Base-by-base conservation (phyloP, 2,888 invertebrate genomes). In the Acheta domesticus region DNA sequence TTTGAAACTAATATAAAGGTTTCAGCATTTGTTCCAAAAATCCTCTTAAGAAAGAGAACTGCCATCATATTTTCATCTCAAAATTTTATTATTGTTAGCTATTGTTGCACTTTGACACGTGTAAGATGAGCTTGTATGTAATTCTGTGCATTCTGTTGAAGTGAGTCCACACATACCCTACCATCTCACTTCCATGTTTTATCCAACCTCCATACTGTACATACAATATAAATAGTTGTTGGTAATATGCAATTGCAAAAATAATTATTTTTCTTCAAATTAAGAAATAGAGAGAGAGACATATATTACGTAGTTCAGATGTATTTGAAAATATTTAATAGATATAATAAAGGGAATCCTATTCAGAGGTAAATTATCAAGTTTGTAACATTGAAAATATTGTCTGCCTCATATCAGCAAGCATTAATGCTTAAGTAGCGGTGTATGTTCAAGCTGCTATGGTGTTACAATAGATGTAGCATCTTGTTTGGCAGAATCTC, bases 181-280 rank as follows among this genome's bases (percentile, higher is more conserved):
- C 73, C 36, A 78, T 48, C 19, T 75, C 78, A 74, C 74, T 78
- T 78, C 74, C 62, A 74, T 75, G 74, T 48, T 74, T 74, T 74
- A 78, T 74, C 76, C 36, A 49, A 48, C 21, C 78, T 76, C 74
- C 75, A 50, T 80, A 73, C 73, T 80, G 80, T 80, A 80, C 73
- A 80, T 80, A 79, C 48, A 49, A 78, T 80, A 80, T 80, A 76
- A 49, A 78, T 80, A 80, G 78, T 49, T 76, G 78, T 73, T 80
- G 74, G 75, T 80, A 49, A 74, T 73, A 80, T 62, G 77, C 80
- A 78, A 50, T 74, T 80, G n/a, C 76, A 79, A 76, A 77, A 20
- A 36, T 48, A 62, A 19, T 62, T 19, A 19, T 62, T 62, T 62
- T 62, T 36, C 36, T n/a, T 62, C n/a, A 14, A 62, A 62, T 19